phyloP scores from a whole-genome alignment of 2,797 vertebrate species.

The Neostethus bicornis region DNA sequence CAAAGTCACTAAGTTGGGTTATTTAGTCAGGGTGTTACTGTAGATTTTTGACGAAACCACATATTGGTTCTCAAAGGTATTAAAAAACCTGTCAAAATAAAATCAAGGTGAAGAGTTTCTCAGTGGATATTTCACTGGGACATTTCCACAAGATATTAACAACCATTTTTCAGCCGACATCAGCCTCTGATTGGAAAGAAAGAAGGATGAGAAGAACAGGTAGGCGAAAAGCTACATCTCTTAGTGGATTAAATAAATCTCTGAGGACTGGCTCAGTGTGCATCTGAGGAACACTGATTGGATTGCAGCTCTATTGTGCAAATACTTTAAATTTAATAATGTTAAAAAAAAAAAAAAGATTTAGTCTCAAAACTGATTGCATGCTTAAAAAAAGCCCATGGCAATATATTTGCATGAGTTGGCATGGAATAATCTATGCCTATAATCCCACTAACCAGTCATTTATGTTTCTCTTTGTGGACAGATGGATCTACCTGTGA shows the following conservation, averaged over 20 bases:
- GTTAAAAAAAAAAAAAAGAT: too few species aligned
- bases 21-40: too few species aligned
- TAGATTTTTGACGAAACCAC: constrained; percentile 42
- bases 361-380: too few species aligned
- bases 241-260: constrained; percentile 18
- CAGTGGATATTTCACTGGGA: constrained; percentile 16
- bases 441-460: too few species aligned
- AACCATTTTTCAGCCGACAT: constrained; percentile 40
- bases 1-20: constrained; percentile 31
- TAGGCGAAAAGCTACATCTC: constrained; percentile 20
- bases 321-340: constrained; percentile 8
- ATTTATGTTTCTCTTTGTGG: constrained; percentile 34
- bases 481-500: constrained; percentile 45
- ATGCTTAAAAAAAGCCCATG: too few species aligned
- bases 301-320: background rate
- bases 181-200: constrained; percentile 18
- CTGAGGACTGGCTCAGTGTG: constrained; percentile 9
- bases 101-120: background rate
- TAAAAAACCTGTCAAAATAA: constrained; percentile 30
- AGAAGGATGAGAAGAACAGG: background rate
- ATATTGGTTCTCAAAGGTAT: constrained; percentile 46
- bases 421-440: constrained; percentile 11
- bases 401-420: constrained; percentile 26
- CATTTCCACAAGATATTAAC: constrained; percentile 28
- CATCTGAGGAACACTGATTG: constrained; percentile 2